Evolutionary conservation across 1,140 invertebrate genomes (phyloP), one percentile per base, ranked within the genome.

Genomic region (Drosophila auraria): DNA sequence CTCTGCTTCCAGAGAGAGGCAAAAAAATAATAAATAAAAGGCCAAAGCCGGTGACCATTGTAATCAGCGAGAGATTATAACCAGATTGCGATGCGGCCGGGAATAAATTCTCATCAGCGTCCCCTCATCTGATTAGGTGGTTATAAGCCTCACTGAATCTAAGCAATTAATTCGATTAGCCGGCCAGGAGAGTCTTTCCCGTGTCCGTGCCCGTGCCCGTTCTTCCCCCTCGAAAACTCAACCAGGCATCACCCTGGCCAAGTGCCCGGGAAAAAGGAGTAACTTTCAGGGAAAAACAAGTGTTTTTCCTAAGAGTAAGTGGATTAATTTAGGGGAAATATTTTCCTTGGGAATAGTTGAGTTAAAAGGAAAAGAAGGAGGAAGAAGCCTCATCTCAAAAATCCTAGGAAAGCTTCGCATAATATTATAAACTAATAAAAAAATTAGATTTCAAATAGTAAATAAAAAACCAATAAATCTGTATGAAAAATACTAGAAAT

Each of bases 51-150:
- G 50, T 73, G 70, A 74, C 71, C 71, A 74, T 74, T 74, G 71
- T 74, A 74, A 74, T 74, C 71, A 53, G 71, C 47, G 38, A 30
- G 68, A 73, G 71, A 74, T 74, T 74, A 74, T 74, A 74, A 74
- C 54, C 71, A 73, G 71, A 73, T 73, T 74, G 71, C 69, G 30
- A 73, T 72, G 70, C 70, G 45, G 57, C 47, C 38, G 25, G 40
- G 47, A 60, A 73, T 70, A 57, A 71, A 71, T 71, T 70, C 68
- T 69, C 68, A 71, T 71, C 68, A 57, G 68, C 68, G 40, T 23
- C 51, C 57, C 44, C 70, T 74, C 38, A 51, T 74, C 71, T 61
- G 71, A 73, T 74, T 74, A 74, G 68, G 68, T 45, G 71, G 69
- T 51, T 25, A 74, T 53, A 74, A 73, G 56, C 71, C 69, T 73